Conservation (phyloP, 1,140 invertebrate species). For the Meloidogyne hapla region DNA sequence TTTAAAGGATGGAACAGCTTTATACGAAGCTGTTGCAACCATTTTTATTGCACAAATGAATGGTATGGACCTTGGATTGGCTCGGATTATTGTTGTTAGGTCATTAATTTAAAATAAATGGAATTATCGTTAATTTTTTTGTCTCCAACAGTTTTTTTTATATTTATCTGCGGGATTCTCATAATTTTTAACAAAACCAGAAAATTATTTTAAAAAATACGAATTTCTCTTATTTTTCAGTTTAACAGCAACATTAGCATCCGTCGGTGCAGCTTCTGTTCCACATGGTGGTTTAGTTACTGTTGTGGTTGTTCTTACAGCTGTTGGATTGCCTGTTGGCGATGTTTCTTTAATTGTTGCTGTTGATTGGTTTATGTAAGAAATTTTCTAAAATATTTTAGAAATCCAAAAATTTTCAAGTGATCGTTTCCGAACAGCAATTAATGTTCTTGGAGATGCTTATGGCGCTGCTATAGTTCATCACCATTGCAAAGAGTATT, state of each 20-base stretch:
- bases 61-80: conserved; percentile 67
- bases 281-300: conserved; percentile 86
- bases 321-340: conserved; percentile 84
- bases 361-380: conserved; percentile 86
- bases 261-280: conserved; percentile 91
- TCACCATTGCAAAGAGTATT: conserved; percentile 21
- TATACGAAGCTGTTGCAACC: conserved; percentile 68
- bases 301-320: conserved; percentile 93
- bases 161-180: no score
- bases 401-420: conserved; percentile 14
- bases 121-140: not conserved
- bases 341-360: conserved; percentile 87
- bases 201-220: not conserved
- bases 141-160: no score
- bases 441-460: conserved; percentile 92
- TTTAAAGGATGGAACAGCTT: conserved; percentile 66
- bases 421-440: conserved; percentile 89
- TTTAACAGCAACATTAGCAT: conserved; percentile 89
- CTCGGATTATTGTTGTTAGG: conserved; percentile 79
- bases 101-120: conserved; percentile 46
- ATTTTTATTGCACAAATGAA: conserved; percentile 72
- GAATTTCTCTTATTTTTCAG: conserved; percentile 66
- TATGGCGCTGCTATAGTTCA: conserved; percentile 88
- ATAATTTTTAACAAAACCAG: no score
- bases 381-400: not conserved